Evolutionary conservation across 2,113 vertebrate species (phyloP).

Genomic region (Apus apus): DNA sequence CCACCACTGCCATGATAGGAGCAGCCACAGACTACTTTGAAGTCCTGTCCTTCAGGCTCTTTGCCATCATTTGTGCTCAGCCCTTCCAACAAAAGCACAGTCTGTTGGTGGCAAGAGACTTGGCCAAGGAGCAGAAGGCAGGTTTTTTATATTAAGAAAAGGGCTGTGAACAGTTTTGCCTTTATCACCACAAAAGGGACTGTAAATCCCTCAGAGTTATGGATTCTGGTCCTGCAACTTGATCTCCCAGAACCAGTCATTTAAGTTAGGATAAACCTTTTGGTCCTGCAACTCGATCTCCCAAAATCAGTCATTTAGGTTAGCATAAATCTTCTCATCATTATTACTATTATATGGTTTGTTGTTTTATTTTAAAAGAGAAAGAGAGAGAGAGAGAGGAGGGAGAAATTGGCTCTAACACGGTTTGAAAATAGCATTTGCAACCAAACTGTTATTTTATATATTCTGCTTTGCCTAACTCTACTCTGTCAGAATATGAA

Average conservation of each 20-base stretch:
- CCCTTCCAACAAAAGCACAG: constrained; percentile 36
- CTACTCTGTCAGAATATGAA: neutral
- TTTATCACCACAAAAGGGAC: constrained; percentile 32
- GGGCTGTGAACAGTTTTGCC: constrained; percentile 33
- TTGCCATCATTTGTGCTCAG: neutral
- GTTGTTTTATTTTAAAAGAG: neutral
- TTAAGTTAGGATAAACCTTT: neutral
- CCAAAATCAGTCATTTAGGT: neutral
- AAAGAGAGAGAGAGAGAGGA: neutral
- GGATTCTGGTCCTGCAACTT: constrained; percentile 2
- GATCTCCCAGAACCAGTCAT: neutral
- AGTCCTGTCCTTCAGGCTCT: constrained; percentile 9
- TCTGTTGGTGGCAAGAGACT: constrained; percentile 21
- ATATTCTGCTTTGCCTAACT: neutral
- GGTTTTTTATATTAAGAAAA: constrained; percentile 33
- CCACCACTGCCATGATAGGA: neutral
- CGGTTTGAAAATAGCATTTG: neutral
- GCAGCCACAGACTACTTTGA: constrained; percentile 18
- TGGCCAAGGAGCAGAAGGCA: neutral
- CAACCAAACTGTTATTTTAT: neutral
- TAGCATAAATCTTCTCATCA: constrained; percentile 9
- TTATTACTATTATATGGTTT: constrained; percentile 19
- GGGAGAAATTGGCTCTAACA: neutral
- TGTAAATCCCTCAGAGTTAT: constrained; percentile 36
- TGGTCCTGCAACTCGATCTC: constrained; percentile 13